phyloP scores from a whole-genome alignment of 2,888 invertebrate species.

The Orthosia gothica region DNA sequence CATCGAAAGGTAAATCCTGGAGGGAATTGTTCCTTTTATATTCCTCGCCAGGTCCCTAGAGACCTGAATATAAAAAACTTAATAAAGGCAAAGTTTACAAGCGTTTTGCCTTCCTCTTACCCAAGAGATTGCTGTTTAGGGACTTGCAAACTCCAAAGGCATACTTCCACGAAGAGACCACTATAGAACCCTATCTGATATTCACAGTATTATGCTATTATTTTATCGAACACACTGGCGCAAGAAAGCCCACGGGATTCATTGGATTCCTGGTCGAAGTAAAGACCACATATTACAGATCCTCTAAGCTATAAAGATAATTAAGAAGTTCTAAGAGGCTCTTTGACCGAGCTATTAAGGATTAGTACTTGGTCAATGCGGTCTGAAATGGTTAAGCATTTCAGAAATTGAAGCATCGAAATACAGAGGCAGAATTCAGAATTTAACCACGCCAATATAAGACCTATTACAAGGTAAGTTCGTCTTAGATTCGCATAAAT shows the following conservation, averaged over 20 bases:
- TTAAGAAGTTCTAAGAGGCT: conserved; percentile 47
- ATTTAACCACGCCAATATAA: conserved; percentile 8
- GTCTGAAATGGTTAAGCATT: conserved; percentile 17
- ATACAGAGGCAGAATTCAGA: background rate
- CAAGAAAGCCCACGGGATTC: conserved; percentile 19
- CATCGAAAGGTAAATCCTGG: conserved; percentile 7
- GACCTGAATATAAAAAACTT: conserved; percentile 51
- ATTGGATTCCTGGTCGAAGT: conserved; percentile 11
- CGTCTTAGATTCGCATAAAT: conserved; percentile 13
- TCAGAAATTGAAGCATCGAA: conserved; percentile 18
- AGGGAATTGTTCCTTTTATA: conserved; percentile 32
- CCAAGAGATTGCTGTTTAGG: conserved; percentile 43
- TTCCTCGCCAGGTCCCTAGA: conserved; percentile 22
- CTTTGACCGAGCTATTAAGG: conserved; percentile 33
- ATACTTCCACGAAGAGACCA: conserved; percentile 4
- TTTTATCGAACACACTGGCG: conserved; percentile 24
- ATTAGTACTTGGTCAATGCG: conserved; percentile 27
- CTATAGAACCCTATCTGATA: conserved; percentile 12
- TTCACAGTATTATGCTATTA: conserved; percentile 41
- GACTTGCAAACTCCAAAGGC: conserved; percentile 33
- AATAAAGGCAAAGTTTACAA: conserved; percentile 50
- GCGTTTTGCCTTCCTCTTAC: conserved; percentile 28
- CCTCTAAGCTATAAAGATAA: conserved; percentile 29
- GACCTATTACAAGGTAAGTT: background rate
- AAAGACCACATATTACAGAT: conserved; percentile 26